Evolutionary conservation across 2,888 invertebrate species (phyloP), one percentile per base, ranked within the genome.

Genomic region (Nyleta sp.): DNA sequence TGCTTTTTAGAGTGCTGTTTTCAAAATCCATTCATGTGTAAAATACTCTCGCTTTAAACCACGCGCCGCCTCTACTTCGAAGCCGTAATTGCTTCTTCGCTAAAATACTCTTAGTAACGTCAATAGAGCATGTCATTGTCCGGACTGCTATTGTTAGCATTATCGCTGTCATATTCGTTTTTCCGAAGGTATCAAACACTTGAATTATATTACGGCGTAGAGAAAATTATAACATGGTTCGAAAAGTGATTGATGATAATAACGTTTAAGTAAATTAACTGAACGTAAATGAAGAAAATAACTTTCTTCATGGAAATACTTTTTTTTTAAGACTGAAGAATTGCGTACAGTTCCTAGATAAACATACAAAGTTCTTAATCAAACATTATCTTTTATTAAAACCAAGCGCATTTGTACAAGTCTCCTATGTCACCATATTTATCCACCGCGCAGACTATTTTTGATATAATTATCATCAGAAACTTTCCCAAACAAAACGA

Each of bases 11-110:
- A 67, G 55, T 55, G 55, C 57, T 59, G 68, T 68, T 59, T 68
- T 81, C 76, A 77, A 80, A 79, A 81, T 82, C 80, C 80, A 83
- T 74, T 81, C 75, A 77, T 83, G 84, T 83, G 83, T 81, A 74
- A 84, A 85, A 83, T 80, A 81, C 84, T 84, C 83, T 82, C 80
- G 80, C 84, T 84, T 83, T 83, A 84, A 81, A 57, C 48, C 15
- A 70, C 59, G 60, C 55, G 59, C 48, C 15, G 72, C 59, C 62
- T 53, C 38, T 44, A 33, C 57, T 67, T 60, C 78, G 75, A 81
- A 73, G 73, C 68, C 80, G 77, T 84, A 85, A 85, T 85, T 84
- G 84, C 84, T 81, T 72, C 78, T 73, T 72, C 80, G 62, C 75
- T 79, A 73, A 76, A 80, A 80, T 75, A 77, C 74, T 74, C 74